Conservation (phyloP, 2,113 vertebrate genomes). For the Vidua macroura region DNA sequence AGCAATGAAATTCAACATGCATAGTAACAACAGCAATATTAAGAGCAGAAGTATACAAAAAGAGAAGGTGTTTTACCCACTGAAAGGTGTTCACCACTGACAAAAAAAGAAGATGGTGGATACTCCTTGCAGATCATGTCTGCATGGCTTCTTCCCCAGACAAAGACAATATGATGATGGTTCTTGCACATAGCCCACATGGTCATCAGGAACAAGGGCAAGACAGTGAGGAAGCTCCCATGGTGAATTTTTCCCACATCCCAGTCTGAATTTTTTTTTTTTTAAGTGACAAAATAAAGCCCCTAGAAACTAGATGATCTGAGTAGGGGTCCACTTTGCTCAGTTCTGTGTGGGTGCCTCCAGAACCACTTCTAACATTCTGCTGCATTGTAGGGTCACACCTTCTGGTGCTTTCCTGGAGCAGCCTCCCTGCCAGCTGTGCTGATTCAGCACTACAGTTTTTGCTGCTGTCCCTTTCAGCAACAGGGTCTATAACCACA, state of each 20-base stretch:
- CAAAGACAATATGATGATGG: neutral
- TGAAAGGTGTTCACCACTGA: neutral
- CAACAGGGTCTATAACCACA: accelerated
- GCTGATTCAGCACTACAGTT: neutral
- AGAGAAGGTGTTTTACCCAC: neutral
- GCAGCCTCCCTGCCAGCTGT: neutral
- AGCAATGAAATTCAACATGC: neutral
- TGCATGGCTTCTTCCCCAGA: accelerated
- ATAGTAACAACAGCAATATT: neutral
- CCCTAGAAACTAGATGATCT: neutral
- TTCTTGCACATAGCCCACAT: neutral
- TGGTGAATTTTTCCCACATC: neutral
- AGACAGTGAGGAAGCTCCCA: accelerated
- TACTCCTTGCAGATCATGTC: neutral
- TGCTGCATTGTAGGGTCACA: neutral
- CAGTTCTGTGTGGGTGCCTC: accelerated
- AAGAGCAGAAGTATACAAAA: neutral
- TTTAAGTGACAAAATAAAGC: neutral
- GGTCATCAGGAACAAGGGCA: neutral
- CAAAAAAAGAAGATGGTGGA: neutral
- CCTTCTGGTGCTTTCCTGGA: accelerated
- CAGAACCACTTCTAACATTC: accelerated
- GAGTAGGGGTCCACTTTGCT: neutral
- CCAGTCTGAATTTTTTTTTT: neutral
- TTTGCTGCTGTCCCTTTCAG: neutral